These are phyloP conservation scores for Mastacembelus armatus DNA, from an alignment of 2,797 vertebrate species.

Conservation along the genomic window DNA sequence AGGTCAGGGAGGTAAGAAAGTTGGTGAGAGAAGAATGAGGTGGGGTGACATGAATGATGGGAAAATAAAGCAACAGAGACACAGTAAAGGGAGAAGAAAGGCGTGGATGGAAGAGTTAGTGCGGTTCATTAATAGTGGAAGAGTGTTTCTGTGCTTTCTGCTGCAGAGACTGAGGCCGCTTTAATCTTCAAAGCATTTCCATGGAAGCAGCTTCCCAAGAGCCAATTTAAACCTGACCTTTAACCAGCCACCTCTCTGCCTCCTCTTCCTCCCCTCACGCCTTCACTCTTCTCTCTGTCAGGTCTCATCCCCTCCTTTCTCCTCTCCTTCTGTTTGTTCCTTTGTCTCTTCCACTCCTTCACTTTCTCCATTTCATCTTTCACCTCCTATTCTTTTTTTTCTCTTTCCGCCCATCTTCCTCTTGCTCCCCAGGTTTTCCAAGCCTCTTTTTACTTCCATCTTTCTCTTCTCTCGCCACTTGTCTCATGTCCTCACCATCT, in stretches of 20 bases:
- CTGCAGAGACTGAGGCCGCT: slow-evolving; percentile 37
- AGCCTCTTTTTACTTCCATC: not conserved
- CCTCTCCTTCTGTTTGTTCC: not conserved
- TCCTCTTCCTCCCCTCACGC: slow-evolving; percentile 16
- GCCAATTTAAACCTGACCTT: slow-evolving; percentile 77
- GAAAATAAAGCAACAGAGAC: not conserved
- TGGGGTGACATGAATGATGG: not conserved
- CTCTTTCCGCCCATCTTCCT: not conserved
- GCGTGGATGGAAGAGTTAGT: not conserved
- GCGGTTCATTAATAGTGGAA: slow-evolving; percentile 55
- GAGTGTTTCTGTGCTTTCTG: slow-evolving; percentile 34
- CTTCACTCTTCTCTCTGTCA: slow-evolving; percentile 15
- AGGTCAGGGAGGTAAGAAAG: not conserved
- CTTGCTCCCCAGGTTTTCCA: not conserved
- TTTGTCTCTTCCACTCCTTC: too few species aligned
- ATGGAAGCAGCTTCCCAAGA: slow-evolving; percentile 61
- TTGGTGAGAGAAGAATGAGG: not conserved
- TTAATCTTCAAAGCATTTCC: slow-evolving; percentile 74
- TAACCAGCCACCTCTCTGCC: slow-evolving; percentile 51
- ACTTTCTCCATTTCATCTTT: not conserved
- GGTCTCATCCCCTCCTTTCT: slow-evolving; percentile 16
- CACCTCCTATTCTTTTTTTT: not conserved
- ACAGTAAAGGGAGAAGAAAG: not conserved
- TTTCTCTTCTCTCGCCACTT: not conserved
- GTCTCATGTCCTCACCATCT: slow-evolving; percentile 22